Conservation (phyloP, 2,888 invertebrate genomes). For the Amaurobius ferox region DNA sequence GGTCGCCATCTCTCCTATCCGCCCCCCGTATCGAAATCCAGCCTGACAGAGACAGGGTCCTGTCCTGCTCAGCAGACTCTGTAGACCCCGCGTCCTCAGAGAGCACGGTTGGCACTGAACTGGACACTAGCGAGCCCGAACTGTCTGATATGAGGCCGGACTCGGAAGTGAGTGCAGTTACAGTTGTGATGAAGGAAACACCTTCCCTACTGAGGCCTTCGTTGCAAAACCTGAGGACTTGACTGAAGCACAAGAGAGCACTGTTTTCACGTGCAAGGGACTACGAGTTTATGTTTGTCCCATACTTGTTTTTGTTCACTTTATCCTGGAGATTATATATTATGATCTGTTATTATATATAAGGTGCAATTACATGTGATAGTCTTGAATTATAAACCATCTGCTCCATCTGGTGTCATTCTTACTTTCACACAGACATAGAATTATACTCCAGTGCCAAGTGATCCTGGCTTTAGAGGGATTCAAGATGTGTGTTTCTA, state of each 20-base stretch:
- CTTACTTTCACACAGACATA: too few relatives aligned
- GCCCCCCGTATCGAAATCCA: constrained; percentile 73
- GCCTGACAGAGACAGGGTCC: constrained; percentile 35
- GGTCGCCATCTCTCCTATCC: constrained; percentile 18
- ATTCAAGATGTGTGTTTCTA: too few relatives aligned
- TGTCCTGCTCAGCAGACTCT: constrained; percentile 48
- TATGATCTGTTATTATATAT: constrained; percentile 53
- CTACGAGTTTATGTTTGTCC: constrained; percentile 1
- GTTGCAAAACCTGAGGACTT: constrained; percentile 53
- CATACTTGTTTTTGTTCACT: constrained; percentile 3
- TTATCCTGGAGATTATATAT: background rate
- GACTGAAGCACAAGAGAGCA: constrained; percentile 6
- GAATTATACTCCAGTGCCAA: too few relatives aligned
- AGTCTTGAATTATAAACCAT: constrained; percentile 64
- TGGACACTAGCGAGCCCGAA: constrained; percentile 61
- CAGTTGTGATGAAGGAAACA: constrained; percentile 72
- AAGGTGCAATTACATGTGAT: constrained; percentile 59
- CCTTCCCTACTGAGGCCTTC: constrained; percentile 63
- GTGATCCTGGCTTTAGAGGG: too few relatives aligned
- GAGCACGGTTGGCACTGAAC: constrained; percentile 72
- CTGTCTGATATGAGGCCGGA: constrained; percentile 31
- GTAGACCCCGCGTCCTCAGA: constrained; percentile 66
- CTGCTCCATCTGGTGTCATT: constrained; percentile 34
- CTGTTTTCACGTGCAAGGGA: background rate
- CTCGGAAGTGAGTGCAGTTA: constrained; percentile 72